A percentile compares a stretch with the other conserved stretches of the same genome.
Conservation (phyloP, 2,888 invertebrate genomes). For the Neoascia interrupta region DNA sequence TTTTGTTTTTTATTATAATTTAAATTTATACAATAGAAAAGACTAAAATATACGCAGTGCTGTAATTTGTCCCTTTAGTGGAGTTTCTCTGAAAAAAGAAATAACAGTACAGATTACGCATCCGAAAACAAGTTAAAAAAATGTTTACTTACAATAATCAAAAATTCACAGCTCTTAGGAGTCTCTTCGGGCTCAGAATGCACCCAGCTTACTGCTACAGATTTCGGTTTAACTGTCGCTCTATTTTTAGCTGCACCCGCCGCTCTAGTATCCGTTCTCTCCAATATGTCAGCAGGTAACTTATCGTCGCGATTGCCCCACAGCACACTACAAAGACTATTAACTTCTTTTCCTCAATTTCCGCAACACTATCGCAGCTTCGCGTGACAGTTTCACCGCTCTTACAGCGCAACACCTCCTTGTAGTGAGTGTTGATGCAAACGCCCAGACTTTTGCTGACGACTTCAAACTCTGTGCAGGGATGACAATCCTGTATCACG, state of each 20-base stretch:
- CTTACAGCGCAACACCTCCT: conserved; percentile 89
- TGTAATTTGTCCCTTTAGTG: conserved; percentile 12
- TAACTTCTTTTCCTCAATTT: conserved; percentile 90
- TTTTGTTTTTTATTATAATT: conserved; percentile 46
- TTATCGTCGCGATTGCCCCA: conserved; percentile 74
- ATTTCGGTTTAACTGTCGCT: conserved; percentile 76
- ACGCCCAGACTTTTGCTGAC: conserved; percentile 90
- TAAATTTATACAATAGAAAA: conserved; percentile 62
- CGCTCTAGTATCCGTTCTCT: conserved; percentile 75
- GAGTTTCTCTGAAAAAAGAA: conserved; percentile 43
- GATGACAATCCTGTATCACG: conserved; percentile 89
- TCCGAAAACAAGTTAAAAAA: no score
- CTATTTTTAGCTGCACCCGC: conserved; percentile 75
- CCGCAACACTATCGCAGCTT: conserved; percentile 92
- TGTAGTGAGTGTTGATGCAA: conserved; percentile 90
- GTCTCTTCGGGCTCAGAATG: conserved; percentile 33
- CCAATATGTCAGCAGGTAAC: conserved; percentile 75
- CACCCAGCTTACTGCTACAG: conserved; percentile 70
- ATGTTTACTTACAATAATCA: conserved; percentile 50
- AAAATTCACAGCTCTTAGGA: conserved; percentile 40
- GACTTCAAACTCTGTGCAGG: conserved; percentile 93
- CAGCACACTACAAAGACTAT: conserved; percentile 76
- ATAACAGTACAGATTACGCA: not conserved
- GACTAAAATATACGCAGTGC: conserved; percentile 30
- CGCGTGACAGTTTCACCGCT: conserved; percentile 90